Base-by-base conservation (phyloP, 2,888 invertebrate species). In the Deilephila porcellus region DNA sequence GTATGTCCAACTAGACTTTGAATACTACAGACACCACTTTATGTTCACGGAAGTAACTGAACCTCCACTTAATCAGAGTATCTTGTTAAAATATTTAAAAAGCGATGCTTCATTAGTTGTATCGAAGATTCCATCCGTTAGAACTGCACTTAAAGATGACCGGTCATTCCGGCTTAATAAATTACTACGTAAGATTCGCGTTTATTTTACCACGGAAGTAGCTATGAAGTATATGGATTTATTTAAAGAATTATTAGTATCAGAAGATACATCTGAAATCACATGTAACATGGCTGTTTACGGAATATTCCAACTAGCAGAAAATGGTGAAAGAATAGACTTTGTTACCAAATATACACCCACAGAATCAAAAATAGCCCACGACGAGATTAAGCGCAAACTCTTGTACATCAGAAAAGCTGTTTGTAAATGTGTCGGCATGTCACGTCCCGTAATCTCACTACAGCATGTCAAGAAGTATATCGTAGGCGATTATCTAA, bases 401-500 rank as follows among this genome's bases (percentile, higher is more conserved):
- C 20, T 83, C 20, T 77, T 86, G 52, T 73, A 74, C n/a, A 83
- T 84, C 32, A 91, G 88, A 79, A 77, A 84, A 79, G 83, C 84
- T 14, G 88, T 91, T 77, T 91, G 91, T 73, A 81, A 84, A 1
- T 85, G 81, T 64, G 82, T 79, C 3, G 82, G 78, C 64, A 83
- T 83, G 45, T 84, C 91, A 11, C 82, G 89, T 11, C 90, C 90
- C 17, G 88, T 88, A 8, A 77, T 90, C 4, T 86, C 90, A 0
- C 76, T 90, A 5, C 70, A 82, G 17, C 75, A 72, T 32, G 64
- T 86, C 4, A 76, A 82, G 8, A 77, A 79, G 74, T 91, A 88
- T 75, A 76, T 90, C 17, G 85, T 82, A 76, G 90, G 89, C 20
- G 91, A 91, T 73, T 91, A 90, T 72, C 81, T 90, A 1, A 82